Conservation (phyloP, 2,888 invertebrate species). For the Eurois occulta region DNA sequence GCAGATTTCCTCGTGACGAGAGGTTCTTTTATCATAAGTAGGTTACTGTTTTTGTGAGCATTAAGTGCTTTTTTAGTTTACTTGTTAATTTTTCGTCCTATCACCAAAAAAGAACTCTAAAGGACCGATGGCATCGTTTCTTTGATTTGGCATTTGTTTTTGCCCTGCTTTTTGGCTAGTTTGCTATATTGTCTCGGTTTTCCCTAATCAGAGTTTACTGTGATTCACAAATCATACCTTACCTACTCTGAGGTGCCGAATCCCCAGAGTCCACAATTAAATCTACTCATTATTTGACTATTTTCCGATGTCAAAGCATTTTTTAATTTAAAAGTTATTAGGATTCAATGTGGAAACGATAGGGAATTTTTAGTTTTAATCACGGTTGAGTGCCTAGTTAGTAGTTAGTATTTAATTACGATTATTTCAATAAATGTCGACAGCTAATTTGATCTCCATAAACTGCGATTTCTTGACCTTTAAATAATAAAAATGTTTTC, state of each 20-base stretch:
- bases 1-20: background rate
- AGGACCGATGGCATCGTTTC: background rate
- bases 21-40: background rate
- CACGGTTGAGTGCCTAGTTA: background rate
- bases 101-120: background rate
- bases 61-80: constrained; percentile 39
- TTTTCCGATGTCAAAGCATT: background rate
- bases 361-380: background rate
- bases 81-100: background rate
- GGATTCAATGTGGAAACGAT: background rate
- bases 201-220: background rate
- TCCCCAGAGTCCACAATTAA: background rate
- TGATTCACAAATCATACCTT: background rate
- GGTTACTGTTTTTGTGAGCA: constrained; percentile 24
- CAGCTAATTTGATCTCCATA: background rate
- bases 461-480: background rate
- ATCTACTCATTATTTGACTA: background rate
- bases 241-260: background rate
- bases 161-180: background rate
- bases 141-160: background rate
- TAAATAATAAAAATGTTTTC: background rate
- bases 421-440: background rate
- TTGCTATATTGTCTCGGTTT: background rate
- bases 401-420: background rate
- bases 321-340: background rate